Evolutionary conservation across 2,888 invertebrate genomes (phyloP), one percentile per base, ranked within the genome.

Genomic region (Phaedon cochleariae): DNA sequence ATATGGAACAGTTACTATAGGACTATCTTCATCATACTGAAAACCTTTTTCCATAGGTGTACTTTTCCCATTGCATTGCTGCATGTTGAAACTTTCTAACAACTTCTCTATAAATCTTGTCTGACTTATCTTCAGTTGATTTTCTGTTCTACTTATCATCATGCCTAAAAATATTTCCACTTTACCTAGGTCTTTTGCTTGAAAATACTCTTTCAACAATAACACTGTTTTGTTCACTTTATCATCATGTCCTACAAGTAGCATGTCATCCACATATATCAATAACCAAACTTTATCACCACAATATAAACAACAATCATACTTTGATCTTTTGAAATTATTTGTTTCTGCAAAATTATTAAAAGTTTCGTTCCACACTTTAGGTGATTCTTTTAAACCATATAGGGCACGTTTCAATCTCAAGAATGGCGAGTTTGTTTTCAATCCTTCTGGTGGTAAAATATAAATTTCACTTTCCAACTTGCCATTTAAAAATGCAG

Each of bases 401-500:
- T 46, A 18, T 53, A 65, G 69, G 18, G 53, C 6, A 60, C n/a
- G n/a, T n/a, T n/a, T n/a, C n/a, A n/a, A n/a, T n/a, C n/a, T n/a
- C n/a, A n/a, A n/a, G n/a, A n/a, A n/a, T n/a, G n/a, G n/a, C n/a
- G n/a, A n/a, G n/a, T n/a, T n/a, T n/a, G n/a, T n/a, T n/a, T n/a
- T n/a, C n/a, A n/a, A n/a, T n/a, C n/a, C n/a, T n/a, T n/a, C n/a
- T n/a, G n/a, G n/a, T n/a, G n/a, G n/a, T n/a, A 60, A 45, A 22
- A 69, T 67, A 46, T 67, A 69, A 22, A 60, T 45, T 55, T 71
- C 68, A 26, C n/a, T 62, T 26, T 73, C 55, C 31, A 73, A 29
- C 5, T 45, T 48, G 4, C 72, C 72, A 65, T 74, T 74, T 26
- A 72, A 61, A 61, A 74, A 71, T n/a, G 72, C 73, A 57, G 67